These are phyloP conservation scores for Diplosoma virens DNA, from an alignment of 23 tunicate species.

Conservation along the genomic window DNA sequence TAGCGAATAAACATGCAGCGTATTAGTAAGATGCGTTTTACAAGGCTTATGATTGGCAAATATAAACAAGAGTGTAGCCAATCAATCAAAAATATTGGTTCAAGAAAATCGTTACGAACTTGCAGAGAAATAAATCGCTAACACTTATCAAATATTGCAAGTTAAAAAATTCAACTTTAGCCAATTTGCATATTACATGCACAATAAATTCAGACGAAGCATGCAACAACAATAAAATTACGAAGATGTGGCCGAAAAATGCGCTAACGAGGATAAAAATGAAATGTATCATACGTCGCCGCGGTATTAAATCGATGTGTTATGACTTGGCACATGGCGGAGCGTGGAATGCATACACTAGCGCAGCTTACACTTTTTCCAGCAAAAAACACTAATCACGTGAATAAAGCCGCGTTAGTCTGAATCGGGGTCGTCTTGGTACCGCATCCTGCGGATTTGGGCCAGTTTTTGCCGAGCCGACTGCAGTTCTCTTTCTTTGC, in stretches of 20 bases:
- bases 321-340: too few species aligned
- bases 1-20: conserved; percentile 9
- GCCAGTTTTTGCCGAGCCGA: conserved; percentile 93
- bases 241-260: too few species aligned
- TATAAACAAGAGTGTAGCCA: conserved; percentile 1
- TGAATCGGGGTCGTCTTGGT: conserved; percentile 79
- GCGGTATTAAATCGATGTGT: not conserved
- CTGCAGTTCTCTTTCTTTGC: conserved; percentile 89
- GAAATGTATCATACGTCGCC: not conserved
- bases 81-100: not conserved
- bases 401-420: conserved; percentile 33
- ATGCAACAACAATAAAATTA: too few species aligned
- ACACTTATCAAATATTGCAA: not conserved
- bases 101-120: not conserved
- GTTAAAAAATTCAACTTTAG: too few species aligned
- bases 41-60: conserved; percentile 28
- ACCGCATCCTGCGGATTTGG: conserved; percentile 73
- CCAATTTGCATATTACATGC: too few species aligned
- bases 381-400: too few species aligned
- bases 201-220: too few species aligned
- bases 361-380: too few species aligned
- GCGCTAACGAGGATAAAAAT: not conserved
- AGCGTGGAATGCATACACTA: too few species aligned
- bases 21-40: conserved; percentile 6
- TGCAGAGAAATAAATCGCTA: not conserved